Evolutionary conservation across 2,888 invertebrate species (phyloP), one percentile per base, ranked within the genome.

Genomic region (Euplexia lucipara): DNA sequence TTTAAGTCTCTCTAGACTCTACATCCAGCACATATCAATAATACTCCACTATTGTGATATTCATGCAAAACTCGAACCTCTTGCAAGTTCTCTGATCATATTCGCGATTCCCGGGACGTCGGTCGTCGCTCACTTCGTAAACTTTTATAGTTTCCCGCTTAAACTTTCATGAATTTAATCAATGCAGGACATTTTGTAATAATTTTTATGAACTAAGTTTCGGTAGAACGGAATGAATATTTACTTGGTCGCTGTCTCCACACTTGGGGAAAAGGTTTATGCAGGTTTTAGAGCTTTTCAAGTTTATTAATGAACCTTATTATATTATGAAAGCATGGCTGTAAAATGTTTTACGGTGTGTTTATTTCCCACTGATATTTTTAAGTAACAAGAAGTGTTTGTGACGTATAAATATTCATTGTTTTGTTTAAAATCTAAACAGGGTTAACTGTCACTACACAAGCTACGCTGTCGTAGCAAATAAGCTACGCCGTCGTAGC

Each of bases 61-160:
- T 45, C 41, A 76, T 47, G 48, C 61, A 69, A 70, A 61, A 81
- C 68, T 69, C 70, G 73, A 78, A 75, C 35, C 66, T 71, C 59
- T 69, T 57, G 8, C n/a, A 58, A 78, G 75, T 66, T 81, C 84
- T 81, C 82, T 81, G 84, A 85, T 88, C 87, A 90, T 88, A 88
- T 91, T 90, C 86, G 81, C 72, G 81, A 91, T 88, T 90, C 88
- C 65, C 83, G 74, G 79, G 85, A 83, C 89, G 86, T 75, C 83
- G 83, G 85, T 78, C 83, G 84, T 76, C 85, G 74, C 83, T 82
- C 78, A 82, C 83, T 87, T 84, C 86, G 84, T 88, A 86, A 89
- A 91, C 87, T 91, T 91, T 91, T 90, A 91, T 92, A 92, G 91
- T 91, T 92, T 88, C 86, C 87, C 83, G 84, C 79, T 90, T 83